Evolutionary conservation across 2,113 vertebrate genomes (phyloP).

Genomic region (Heterochromis multidens): DNA sequence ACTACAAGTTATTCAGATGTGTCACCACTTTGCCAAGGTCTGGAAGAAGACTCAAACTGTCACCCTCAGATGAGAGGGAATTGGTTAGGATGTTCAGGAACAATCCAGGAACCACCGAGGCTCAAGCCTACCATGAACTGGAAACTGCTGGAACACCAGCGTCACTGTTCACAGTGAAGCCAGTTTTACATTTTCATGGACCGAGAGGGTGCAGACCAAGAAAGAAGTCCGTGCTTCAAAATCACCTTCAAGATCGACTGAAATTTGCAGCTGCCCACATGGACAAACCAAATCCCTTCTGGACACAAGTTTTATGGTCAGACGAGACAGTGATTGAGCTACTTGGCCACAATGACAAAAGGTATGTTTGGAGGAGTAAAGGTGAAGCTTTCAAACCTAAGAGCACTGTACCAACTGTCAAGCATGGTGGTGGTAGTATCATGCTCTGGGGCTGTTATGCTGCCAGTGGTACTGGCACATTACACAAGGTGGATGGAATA

Average conservation of each 20-base stretch:
- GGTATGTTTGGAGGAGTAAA: neutral
- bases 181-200: neutral
- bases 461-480: neutral
- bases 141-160: neutral
- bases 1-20: neutral
- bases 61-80: neutral
- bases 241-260: too few relatives aligned
- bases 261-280: neutral
- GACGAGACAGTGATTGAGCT: neutral
- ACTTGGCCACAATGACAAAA: neutral
- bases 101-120: neutral
- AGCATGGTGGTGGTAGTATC: neutral
- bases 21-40: neutral
- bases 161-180: neutral
- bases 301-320: neutral
- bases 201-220: neutral
- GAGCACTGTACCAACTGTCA: neutral
- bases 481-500: neutral
- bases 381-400: neutral
- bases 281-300: accelerated
- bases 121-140: neutral
- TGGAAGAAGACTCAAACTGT: neutral
- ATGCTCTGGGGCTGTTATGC: neutral
- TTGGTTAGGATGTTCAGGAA: neutral
- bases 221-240: neutral